Evolutionary conservation across 2,888 invertebrate genomes (phyloP), one percentile per base, ranked within the genome.

Genomic region (Heliothis peltigera): DNA sequence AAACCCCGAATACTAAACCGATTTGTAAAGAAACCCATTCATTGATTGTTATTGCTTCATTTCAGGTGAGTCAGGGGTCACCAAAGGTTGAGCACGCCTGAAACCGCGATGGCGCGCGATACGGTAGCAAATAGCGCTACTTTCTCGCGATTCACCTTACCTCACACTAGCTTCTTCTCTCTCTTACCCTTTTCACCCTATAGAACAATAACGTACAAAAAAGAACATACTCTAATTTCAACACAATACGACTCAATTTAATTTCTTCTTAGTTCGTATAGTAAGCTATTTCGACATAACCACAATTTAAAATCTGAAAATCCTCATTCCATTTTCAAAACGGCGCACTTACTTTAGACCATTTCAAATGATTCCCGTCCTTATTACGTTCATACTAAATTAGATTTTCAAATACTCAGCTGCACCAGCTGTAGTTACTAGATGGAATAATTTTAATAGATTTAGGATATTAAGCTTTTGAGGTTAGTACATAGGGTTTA

Each of bases 121-220:
- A 93, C 92, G 90, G 92, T 92, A 94, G 93, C 94, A 94, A 94
- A 94, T 94, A 93, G 92, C 89, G 89, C 92, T 90, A 92, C 93
- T 93, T 93, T 92, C 90, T 90, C 91, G 91, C 91, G 87, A 92
- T 89, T 89, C 91, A 91, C 89, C 86, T 89, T 90, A 91, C 91
- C 92, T 92, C 92, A 92, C 93, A 93, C 93, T 91, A 91, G 84
- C 86, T 85, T 86, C 81, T 81, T 82, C 79, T 78, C 77, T 80
- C 18, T 54, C 48, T 21, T 55, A 59, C 19, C 49, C 55, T 52
- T 77, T 58, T 51, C 59, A 79, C 74, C 75, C 70, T 80, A 86
- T 65, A 21, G 56, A 59, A 62, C 59, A 35, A 21, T 32, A 4
- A 6, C 17, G n/a, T 19, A 15, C 71, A 80, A 25, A 12, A 17